A percentile compares a stretch with the other conserved stretches of the same genome.
phyloP scores from a whole-genome alignment of 1,140 invertebrate genomes.

The Batillaria attramentaria region DNA sequence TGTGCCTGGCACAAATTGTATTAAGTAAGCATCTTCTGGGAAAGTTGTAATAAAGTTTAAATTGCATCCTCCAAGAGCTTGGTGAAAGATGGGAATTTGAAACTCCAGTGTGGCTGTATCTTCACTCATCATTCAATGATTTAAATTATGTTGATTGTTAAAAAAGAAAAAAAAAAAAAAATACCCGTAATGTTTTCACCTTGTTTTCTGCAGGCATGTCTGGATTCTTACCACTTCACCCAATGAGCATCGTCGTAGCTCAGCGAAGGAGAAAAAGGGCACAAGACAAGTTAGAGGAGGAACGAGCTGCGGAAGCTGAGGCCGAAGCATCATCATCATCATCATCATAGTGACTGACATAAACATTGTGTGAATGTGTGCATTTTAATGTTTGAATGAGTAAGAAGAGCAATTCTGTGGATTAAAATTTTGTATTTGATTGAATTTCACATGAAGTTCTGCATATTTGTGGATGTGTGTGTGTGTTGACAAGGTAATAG shows the following conservation, averaged over 20 bases:
- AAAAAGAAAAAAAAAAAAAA: not conserved
- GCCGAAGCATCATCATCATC: not conserved
- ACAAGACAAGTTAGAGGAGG: constrained; percentile 12
- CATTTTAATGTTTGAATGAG: not conserved
- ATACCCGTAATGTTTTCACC: not conserved
- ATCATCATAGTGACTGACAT: not conserved
- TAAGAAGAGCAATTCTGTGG: not conserved
- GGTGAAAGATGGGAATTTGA: no score
- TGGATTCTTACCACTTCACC: constrained; percentile 62
- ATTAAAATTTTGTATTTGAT: not conserved
- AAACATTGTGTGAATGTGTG: not conserved
- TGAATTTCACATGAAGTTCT: not conserved
- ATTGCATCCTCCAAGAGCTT: no score
- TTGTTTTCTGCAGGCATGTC: constrained; percentile 47
- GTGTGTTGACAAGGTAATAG: not conserved
- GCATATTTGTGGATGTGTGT: not conserved
- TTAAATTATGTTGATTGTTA: not conserved
- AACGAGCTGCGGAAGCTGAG: constrained; percentile 18
- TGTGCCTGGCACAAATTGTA: no score
- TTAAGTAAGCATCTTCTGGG: no score
- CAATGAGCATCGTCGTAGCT: constrained; percentile 49
- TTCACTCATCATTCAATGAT: no score
- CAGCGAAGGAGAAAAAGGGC: constrained; percentile 42
- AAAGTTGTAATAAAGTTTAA: no score
- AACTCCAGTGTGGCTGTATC: not conserved